phyloP scores from a whole-genome alignment of 1,140 invertebrate genomes.

The Sarcophaga bullata region DNA sequence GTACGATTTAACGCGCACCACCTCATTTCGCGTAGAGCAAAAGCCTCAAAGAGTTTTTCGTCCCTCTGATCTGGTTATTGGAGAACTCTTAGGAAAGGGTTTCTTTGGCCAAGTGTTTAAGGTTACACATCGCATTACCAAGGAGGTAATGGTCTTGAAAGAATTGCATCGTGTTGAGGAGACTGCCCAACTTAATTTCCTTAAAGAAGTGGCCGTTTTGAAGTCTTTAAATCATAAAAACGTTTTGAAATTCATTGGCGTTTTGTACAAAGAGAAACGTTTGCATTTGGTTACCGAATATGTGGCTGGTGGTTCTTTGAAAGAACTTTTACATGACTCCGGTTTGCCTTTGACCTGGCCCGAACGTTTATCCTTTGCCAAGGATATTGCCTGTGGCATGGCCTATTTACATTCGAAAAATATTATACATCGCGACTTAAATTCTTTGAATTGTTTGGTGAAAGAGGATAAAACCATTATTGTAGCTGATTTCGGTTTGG shows the following conservation, averaged over 20 bases:
- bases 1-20: conserved; percentile 83
- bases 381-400: conserved; percentile 93
- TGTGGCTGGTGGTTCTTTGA: conserved; percentile 89
- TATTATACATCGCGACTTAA: conserved; percentile 95
- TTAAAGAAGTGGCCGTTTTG: conserved; percentile 93
- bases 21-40: conserved; percentile 87
- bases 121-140: conserved; percentile 89
- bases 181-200: conserved; percentile 91
- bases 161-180: conserved; percentile 93
- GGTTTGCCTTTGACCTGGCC: conserved; percentile 78
- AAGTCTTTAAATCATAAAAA: conserved; percentile 88
- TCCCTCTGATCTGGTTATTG: conserved; percentile 85
- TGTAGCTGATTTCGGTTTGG: conserved; percentile 94
- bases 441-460: conserved; percentile 96
- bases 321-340: conserved; percentile 78
- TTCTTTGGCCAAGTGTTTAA: conserved; percentile 94
- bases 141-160: conserved; percentile 95
- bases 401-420: conserved; percentile 93
- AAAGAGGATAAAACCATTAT: conserved; percentile 89
- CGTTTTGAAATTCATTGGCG: conserved; percentile 91
- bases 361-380: conserved; percentile 83
- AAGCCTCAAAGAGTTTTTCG: conserved; percentile 83
- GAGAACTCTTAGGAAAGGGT: conserved; percentile 89
- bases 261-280: conserved; percentile 92
- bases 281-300: conserved; percentile 93